A percentile compares a stretch with the other conserved stretches of the same genome.
These are phyloP conservation scores for Tipula vernalis DNA, from an alignment of 2,888 invertebrate genomes.

Conservation along the genomic window DNA sequence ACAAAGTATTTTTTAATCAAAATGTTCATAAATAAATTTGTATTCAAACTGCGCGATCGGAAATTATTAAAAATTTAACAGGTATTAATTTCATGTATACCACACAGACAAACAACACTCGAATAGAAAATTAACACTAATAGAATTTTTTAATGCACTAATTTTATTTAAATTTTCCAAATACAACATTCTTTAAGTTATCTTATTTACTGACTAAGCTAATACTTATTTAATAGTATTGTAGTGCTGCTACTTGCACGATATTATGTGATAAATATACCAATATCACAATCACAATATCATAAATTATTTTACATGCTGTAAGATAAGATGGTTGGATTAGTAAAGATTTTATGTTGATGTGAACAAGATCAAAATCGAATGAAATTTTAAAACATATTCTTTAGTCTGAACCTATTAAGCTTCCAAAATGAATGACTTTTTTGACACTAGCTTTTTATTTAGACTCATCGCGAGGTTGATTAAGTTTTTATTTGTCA, in stretches of 20 bases:
- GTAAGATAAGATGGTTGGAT: neutral
- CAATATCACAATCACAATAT: neutral
- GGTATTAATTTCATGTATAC: too few species aligned
- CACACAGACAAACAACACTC: too few species aligned
- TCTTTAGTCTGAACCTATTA: too few species aligned
- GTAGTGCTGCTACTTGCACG: neutral
- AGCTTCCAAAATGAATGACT: too few species aligned
- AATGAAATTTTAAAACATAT: too few species aligned
- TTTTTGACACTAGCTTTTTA: too few species aligned
- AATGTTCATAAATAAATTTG: neutral
- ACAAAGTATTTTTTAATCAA: neutral
- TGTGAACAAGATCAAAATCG: neutral
- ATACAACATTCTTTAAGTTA: neutral
- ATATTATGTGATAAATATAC: neutral
- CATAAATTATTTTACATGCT: neutral
- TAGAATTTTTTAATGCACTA: neutral
- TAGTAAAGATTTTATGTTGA: neutral
- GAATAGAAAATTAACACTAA: too few species aligned
- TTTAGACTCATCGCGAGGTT: too few species aligned
- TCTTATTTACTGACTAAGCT: neutral
- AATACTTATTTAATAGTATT: neutral
- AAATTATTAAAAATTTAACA: neutral
- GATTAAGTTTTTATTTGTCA: too few species aligned
- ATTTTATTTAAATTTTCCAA: neutral
- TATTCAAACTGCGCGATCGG: neutral